These are phyloP conservation scores for Petrophora chlorosata DNA, from an alignment of 2,888 invertebrate genomes.

Conservation along the genomic window DNA sequence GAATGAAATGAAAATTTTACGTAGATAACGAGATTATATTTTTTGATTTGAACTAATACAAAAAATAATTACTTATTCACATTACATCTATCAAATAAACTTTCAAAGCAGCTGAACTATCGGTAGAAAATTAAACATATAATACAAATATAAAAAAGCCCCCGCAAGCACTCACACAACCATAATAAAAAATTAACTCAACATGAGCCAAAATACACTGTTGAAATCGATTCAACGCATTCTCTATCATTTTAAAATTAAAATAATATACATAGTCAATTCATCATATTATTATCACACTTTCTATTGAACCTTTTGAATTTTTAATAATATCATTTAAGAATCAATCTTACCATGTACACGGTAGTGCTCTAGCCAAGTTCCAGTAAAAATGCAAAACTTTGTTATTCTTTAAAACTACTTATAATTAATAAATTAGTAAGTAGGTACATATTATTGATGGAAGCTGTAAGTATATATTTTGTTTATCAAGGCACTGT, in stretches of 20 bases:
- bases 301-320: no score
- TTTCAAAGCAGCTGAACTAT: not conserved
- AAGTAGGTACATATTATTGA: not conserved
- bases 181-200: conserved; percentile 58
- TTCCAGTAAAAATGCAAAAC: not conserved
- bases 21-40: not conserved
- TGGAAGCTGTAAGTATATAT: conserved; percentile 16
- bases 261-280: no score
- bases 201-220: conserved; percentile 68
- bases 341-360: no score
- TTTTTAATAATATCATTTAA: no score
- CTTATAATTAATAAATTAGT: not conserved
- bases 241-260: conserved; percentile 13
- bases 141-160: conserved; percentile 29
- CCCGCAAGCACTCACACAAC: conserved; percentile 38
- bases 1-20: not conserved
- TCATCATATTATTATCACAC: no score
- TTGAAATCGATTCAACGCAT: conserved; percentile 62
- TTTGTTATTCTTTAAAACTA: not conserved
- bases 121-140: not conserved
- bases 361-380: no score
- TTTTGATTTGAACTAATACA: not conserved
- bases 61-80: not conserved
- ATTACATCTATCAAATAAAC: conserved; percentile 8
- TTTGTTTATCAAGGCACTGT: conserved; percentile 54